These are phyloP conservation scores for Pollicipes pollicipes DNA, from an alignment of 1,140 invertebrate species.

Conservation along the genomic window DNA sequence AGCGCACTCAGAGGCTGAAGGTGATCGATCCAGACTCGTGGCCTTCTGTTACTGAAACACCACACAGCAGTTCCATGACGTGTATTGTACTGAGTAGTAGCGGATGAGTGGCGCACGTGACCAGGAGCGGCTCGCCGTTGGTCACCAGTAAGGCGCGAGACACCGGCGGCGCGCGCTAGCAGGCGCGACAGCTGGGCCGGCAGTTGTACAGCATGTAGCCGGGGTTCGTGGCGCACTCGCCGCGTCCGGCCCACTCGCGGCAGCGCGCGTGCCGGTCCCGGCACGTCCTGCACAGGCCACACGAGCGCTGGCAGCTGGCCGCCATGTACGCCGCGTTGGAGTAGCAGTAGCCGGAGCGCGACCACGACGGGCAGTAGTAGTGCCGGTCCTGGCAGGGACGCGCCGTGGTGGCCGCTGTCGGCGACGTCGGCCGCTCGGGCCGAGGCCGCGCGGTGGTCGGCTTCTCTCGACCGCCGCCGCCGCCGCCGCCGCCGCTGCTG, in stretches of 20 bases:
- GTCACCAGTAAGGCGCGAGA: too few relatives aligned
- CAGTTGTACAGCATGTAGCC: constrained; percentile 23
- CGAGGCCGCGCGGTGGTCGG: background rate
- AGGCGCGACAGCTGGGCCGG: constrained; percentile 26
- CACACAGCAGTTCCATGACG: too few relatives aligned
- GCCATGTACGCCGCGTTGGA: constrained; percentile 24
- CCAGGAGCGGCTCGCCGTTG: too few relatives aligned
- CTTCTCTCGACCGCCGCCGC: too few relatives aligned
- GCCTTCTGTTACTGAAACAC: too few relatives aligned
- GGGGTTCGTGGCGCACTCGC: constrained; percentile 24
- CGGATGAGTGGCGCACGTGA: too few relatives aligned
- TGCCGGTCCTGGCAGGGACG: constrained; percentile 21
- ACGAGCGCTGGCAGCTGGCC: constrained; percentile 25
- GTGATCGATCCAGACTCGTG: too few relatives aligned
- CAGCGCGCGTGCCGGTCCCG: constrained; percentile 21
- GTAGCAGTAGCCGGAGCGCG: constrained; percentile 21
- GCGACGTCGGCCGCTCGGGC: too few relatives aligned
- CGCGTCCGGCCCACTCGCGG: constrained; percentile 21
- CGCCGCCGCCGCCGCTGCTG: background rate
- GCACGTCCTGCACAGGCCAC: constrained; percentile 33
- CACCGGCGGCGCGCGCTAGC: too few relatives aligned
- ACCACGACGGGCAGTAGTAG: constrained; percentile 23
- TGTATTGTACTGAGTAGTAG: too few relatives aligned
- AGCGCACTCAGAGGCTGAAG: too few relatives aligned
- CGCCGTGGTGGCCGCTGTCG: background rate